Base-by-base conservation (phyloP, 37 sponge, comb jelly and placozoan species). In the Eunapius fragilis region DNA sequence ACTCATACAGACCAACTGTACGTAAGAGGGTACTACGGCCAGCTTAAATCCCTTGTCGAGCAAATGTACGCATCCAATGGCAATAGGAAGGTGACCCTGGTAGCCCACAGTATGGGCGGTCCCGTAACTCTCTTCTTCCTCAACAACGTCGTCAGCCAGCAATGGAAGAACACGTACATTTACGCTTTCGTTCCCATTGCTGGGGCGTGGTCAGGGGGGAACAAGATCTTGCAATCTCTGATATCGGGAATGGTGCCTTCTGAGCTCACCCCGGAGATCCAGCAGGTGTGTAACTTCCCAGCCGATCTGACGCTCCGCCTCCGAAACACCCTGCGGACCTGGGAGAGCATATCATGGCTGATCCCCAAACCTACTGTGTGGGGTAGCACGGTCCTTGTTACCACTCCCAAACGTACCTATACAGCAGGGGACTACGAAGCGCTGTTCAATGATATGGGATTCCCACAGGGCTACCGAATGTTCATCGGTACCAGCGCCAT, bases 161-260 rank as follows among this genome's bases (percentile, higher is more conserved):
- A 74, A 0, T 92, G 93, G 93, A 92, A 92, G 37, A 82, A 84
- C 33, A 79, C 38, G 24, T 89, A 89, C 78, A 85, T 92, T 41
- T 72, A 92, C 19, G 81, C 90, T 7, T 88, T 41, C 36, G 71
- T 92, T 4, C 68, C 89, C 25, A 78, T 92, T 25, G 78, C 89
- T 0, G 93, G 89, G 28, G 80, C 80, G 27, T 92, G 77, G 76
- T 78, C 72, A 0, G 93, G 93, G 33, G 78, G 48, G 37, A 72
- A 58, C 14, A 58, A 58, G 58, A 17, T 17, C 7, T 19, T 58
- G 14, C 58, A 13, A 19, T 58, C 58, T 17, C 22, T 19, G 17
- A 58, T 58, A 58, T 58, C 58, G 1, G 78, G 48, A 10, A 72
- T 33, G 31, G 1, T 25, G 31, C 31, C 31, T 0, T 30, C 31